A percentile compares a stretch with the other conserved stretches of the same genome.
These are phyloP conservation scores for Seladonia tumulorum DNA, from an alignment of 2,888 invertebrate genomes.

Conservation along the genomic window DNA sequence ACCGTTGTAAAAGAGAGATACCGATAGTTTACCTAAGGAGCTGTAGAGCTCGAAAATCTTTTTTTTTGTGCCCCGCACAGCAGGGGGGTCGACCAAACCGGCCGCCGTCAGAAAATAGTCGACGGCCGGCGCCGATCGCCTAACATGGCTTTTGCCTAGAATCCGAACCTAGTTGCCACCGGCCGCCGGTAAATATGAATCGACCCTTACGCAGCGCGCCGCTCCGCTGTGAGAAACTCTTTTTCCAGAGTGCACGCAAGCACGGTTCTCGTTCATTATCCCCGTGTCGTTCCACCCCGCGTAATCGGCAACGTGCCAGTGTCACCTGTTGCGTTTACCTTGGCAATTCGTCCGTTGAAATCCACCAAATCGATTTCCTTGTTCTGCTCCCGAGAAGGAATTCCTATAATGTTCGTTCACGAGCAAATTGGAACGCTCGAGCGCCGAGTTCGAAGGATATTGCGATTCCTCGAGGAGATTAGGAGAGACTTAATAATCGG, in stretches of 20 bases:
- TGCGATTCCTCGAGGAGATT: neutral
- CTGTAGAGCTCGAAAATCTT: too few relatives aligned
- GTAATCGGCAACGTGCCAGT: neutral
- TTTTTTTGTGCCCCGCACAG: too few relatives aligned
- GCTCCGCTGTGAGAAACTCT: conserved; percentile 31
- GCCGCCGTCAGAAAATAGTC: too few relatives aligned
- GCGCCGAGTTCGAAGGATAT: neutral
- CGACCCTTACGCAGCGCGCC: conserved; percentile 37
- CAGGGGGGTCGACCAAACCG: too few relatives aligned
- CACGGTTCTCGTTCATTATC: neutral
- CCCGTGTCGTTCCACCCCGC: neutral
- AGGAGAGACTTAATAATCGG: neutral
- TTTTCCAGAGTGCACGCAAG: neutral
- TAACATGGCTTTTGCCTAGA: too few relatives aligned
- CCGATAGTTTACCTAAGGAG: too few relatives aligned
- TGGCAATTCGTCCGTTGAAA: neutral
- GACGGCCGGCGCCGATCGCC: too few relatives aligned
- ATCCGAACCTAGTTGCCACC: too few relatives aligned
- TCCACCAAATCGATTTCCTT: neutral
- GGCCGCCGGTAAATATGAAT: too few relatives aligned
- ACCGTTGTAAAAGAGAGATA: too few relatives aligned
- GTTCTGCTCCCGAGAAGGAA: neutral
- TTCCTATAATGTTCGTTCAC: neutral
- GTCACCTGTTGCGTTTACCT: neutral
- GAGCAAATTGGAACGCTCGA: neutral